Conservation (phyloP, 2,888 invertebrate genomes). For the Microctonus brassicae region DNA sequence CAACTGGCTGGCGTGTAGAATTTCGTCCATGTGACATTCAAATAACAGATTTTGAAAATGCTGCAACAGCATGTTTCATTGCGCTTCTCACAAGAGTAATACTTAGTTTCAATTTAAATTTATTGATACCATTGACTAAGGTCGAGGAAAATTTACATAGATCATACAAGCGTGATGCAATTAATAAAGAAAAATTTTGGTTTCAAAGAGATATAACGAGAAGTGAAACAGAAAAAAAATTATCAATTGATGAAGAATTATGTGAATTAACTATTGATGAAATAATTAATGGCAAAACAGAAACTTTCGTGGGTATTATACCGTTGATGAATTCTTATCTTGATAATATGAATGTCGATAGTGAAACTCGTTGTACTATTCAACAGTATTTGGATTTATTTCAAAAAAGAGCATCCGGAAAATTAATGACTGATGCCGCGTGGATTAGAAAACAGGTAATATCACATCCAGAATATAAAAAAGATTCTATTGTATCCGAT, state of each 20-base stretch:
- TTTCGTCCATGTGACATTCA: conserved; percentile 98
- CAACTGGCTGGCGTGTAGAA: conserved; percentile 99
- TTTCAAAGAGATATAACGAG: conserved; percentile 85
- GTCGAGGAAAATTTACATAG: conserved; percentile 97
- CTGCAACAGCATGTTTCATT: conserved; percentile 96
- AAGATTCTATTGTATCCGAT: conserved; percentile 91
- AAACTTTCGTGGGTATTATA: conserved; percentile 93
- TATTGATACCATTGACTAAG: conserved; percentile 97
- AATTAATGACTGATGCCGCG: conserved; percentile 90
- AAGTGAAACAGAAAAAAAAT: conserved; percentile 70
- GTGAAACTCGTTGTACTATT: conserved; percentile 97
- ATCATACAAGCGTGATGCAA: conserved; percentile 92
- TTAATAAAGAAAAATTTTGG: conserved; percentile 88
- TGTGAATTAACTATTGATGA: conserved; percentile 90
- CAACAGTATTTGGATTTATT: conserved; percentile 96
- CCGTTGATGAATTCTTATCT: conserved; percentile 94
- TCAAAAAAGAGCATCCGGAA: conserved; percentile 86
- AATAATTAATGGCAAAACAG: conserved; percentile 95
- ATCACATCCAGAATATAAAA: conserved; percentile 90
- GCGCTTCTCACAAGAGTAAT: conserved; percentile 96
- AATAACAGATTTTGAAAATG: conserved; percentile 99
- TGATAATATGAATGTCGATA: conserved; percentile 95
- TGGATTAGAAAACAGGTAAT: conserved; percentile 94
- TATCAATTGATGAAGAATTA: conserved; percentile 72
- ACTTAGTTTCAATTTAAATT: conserved; percentile 93